Evolutionary conservation across 2,797 vertebrate species (phyloP), one percentile per base, ranked within the genome.

Genomic region (Myotis pilosus): DNA sequence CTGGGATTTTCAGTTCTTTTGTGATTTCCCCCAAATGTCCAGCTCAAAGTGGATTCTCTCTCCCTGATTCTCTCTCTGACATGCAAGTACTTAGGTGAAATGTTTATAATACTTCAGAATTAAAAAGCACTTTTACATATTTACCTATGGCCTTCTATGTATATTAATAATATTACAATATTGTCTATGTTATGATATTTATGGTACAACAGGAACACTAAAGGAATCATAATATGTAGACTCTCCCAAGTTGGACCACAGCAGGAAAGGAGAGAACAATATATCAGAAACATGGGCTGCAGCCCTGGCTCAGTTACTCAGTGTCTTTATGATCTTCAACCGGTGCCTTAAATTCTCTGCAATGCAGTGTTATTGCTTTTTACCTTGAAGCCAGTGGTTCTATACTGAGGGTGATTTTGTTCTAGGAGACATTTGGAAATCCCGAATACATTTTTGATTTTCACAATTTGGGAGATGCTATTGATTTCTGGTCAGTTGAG

Each of bases 11-110:
- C 30, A 23, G 44, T 4, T 86, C 83, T 84, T 94, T 33, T 68
- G 25, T 41, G 55, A 87, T 88, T 87, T 51, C 74, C 68, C 80
- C 68, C 44, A 91, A 69, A 88, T 95, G 30, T 30, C 89, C 95
- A 66, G 12, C 44, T 69, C 72, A 57, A 25, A 87, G 44, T 11
- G 3, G 9, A 28, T 74, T 72, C 22, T 74, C 36, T 76, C 23
- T 44, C 3, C 49, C 0, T 66, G 1, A 51, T 8, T 74, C 9
- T 60, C n/a, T 16, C 23, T 82, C 25, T 49, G 2, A 3, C 6
- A 53, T 13, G n/a, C 17, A 5, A 8, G 19, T 76, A 15, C 33
- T 47, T 72, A 51, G 33, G 38, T 84, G 80, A 82, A 85, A 71
- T 41, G 76, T 41, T 80, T 11, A 3, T 51, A 51, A 22, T 30